phyloP scores from a whole-genome alignment of 2,888 invertebrate species.

The Coremacera marginata region DNA sequence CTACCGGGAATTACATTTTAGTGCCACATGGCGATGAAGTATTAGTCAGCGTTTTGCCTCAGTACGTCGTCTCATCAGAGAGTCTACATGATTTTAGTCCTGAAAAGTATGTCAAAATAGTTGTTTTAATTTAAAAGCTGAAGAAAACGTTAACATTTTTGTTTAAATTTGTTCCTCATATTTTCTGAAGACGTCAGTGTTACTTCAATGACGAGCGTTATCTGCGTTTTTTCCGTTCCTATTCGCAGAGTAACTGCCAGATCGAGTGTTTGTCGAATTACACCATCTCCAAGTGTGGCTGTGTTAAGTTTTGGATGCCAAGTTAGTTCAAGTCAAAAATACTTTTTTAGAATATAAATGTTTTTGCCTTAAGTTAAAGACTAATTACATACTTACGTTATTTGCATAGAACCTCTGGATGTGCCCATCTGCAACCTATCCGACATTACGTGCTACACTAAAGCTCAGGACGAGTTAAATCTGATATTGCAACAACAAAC shows the following conservation, averaged over 20 bases:
- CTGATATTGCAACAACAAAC: slow-evolving; percentile 60
- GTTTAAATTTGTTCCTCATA: not conserved
- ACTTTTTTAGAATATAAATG: too few species aligned
- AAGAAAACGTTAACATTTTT: not conserved
- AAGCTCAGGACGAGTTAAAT: slow-evolving; percentile 61
- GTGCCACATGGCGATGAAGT: slow-evolving; percentile 71
- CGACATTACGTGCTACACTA: slow-evolving; percentile 63
- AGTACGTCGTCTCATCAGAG: slow-evolving; percentile 79
- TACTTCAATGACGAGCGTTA: slow-evolving; percentile 77
- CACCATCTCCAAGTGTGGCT: slow-evolving; percentile 75
- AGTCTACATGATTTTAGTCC: slow-evolving; percentile 73
- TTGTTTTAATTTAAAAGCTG: not conserved
- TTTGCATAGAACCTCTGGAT: slow-evolving; percentile 57
- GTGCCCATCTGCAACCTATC: slow-evolving; percentile 65
- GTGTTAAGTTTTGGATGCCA: slow-evolving; percentile 81
- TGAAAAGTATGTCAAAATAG: slow-evolving; percentile 64
- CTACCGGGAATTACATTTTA: slow-evolving; percentile 65
- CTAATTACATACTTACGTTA: not conserved
- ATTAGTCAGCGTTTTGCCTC: slow-evolving; percentile 78
- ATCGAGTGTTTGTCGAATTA: slow-evolving; percentile 79
- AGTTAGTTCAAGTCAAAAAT: slow-evolving; percentile 51
- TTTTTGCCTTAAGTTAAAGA: not conserved
- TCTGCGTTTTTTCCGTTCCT: slow-evolving; percentile 75
- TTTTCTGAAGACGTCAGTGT: slow-evolving; percentile 72
- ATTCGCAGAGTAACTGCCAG: slow-evolving; percentile 81